Base-by-base conservation (phyloP, 1,140 invertebrate species). In the Brachionus angularis region DNA sequence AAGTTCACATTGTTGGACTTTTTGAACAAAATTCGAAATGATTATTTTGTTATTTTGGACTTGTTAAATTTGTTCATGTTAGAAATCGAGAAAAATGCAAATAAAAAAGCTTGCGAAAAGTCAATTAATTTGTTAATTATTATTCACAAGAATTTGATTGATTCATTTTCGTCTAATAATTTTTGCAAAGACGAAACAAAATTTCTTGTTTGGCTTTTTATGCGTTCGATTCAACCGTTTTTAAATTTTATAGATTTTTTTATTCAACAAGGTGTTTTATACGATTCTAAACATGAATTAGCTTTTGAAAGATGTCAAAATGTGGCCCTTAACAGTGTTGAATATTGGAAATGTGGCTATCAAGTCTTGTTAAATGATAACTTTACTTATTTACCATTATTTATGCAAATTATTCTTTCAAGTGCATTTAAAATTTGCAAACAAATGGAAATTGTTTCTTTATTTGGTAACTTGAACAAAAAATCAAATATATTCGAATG, bases 1-100 rank as follows among this genome's bases (percentile, higher is more conserved):
- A 67, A 67, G 31, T 36, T 67, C 14, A 67, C 62, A 14, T 33
- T 67, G n/a, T 47, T 67, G 5, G 62, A 67, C 7, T 67, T 67
- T 67, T 34, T 47, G 31, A 33, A 36, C 29, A 47, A 25, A 12
- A 47, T 67, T 16, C 42, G 23, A 23, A 29, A 31, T 8, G 3
- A 46, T 27, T 36, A 47, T 31, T 67, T 47, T 67, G n/a, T 21
- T 33, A 21, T 67, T 16, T 33, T 67, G 12, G 62, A 67, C 31
- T 18, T 47, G 2, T 50, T 67, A 16, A n/a, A 44, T 25, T 29
- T 33, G n/a, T 47, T 47, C 29, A 5, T 50, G 14, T 10, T n/a
- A 7, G 31, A 50, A 44, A 67, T 67, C 29, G 47, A 33, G 5
- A n/a, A 47, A 25, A 34, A 67, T 18, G 34, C 16, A 7, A 25